Conservation (phyloP, 2,888 invertebrate species). For the Melinaea marsaeus region DNA sequence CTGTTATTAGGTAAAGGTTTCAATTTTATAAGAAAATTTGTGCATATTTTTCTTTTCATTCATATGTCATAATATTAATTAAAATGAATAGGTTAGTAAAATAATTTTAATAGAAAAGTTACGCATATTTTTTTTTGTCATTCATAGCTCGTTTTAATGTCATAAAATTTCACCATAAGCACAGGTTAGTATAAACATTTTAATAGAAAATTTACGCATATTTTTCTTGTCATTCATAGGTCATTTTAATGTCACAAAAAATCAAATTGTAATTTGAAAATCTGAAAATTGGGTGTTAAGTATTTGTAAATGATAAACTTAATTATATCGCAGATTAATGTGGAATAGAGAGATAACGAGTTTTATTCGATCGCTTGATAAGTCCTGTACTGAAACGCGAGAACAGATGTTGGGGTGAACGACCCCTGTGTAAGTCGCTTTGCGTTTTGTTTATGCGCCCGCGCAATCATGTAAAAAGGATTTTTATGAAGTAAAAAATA, state of each 20-base stretch:
- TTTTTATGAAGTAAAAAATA: slow-evolving; percentile 35
- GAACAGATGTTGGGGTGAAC: slow-evolving; percentile 74
- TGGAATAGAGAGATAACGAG: slow-evolving; percentile 44
- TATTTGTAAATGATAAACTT: slow-evolving; percentile 20
- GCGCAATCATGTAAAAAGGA: slow-evolving; percentile 43
- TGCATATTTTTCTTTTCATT: not conserved
- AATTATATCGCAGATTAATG: slow-evolving; percentile 31
- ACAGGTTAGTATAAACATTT: not conserved
- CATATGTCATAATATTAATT: not conserved
- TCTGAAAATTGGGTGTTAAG: slow-evolving; percentile 21
- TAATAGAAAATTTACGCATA: not conserved
- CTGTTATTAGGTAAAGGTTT: not conserved
- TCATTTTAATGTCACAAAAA: not conserved
- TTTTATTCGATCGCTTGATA: slow-evolving; percentile 55
- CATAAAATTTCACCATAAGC: too few species aligned
- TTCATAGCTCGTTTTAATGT: too few species aligned
- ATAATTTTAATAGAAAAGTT: too few species aligned
- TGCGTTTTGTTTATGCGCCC: slow-evolving; percentile 59
- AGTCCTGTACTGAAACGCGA: slow-evolving; percentile 64
- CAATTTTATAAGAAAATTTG: not conserved
- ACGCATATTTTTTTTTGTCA: too few species aligned
- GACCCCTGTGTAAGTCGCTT: slow-evolving; percentile 51
- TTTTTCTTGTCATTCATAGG: not conserved
- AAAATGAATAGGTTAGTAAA: too few species aligned
- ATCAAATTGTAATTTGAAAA: too few species aligned